Base-by-base conservation (phyloP, 2,113 vertebrate genomes). In the Rhinolophus ferrumequinum region DNA sequence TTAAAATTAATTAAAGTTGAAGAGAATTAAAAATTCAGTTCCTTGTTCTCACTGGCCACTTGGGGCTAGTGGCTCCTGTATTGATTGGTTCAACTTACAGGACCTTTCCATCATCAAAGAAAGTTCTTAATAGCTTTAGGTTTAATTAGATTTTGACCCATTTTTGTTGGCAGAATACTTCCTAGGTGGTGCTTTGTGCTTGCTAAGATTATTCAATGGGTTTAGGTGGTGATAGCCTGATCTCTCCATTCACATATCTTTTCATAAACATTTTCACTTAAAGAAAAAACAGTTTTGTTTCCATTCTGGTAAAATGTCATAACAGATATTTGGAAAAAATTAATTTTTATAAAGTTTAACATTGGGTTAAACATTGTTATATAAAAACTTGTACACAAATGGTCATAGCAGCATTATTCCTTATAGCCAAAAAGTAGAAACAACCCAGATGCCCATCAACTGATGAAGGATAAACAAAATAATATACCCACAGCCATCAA, bases 331-430 rank as follows among this genome's bases (percentile, higher is more conserved):
- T 83, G 73, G 69, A 15, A 95, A 67, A 94, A 96, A 28, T 13
- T 35, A 60, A 89, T 72, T 94, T 95, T 79, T 64, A 50, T 50
- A 62, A 95, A 90, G 52, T 64, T 82, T 72, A 95, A 73, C 38
- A 89, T 75, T 77, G 33, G 44, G 19, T 64, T 96, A 93, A 75
- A 82, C 13, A 85, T 73, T 47, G 38, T 84, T 58, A 73, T 26
- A 44, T 8, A 50, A 87, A 84, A 95, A 88, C 28, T 84, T 91
- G 9, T 26, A 38, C 10, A 80, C 33, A 88, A 19, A 83, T 82
- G 38, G 62, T 92, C 54, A 80, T 60, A 69, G 67, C 41, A 76
- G 13, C n/a, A 95, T 77, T 90, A 76, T 82, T 92, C 8, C n/a
- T 81, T 85, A 44, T 77, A 66, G 79, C 19, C 15, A 33, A 76